phyloP scores from a whole-genome alignment of 2,888 invertebrate species.

The Drosophila eohydei region DNA sequence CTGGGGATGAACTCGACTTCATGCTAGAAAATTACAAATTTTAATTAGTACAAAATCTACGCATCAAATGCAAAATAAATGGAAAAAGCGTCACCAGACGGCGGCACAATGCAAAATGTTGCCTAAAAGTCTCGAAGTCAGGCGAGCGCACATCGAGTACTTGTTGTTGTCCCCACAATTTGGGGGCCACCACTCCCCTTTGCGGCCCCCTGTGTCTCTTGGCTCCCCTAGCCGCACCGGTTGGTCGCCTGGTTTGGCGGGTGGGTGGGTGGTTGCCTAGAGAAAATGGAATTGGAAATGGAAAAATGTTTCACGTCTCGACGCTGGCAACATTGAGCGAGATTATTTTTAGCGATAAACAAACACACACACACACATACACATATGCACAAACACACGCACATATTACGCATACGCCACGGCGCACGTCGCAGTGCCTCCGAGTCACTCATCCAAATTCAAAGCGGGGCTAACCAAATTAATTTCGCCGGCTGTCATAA shows the following conservation, averaged over 20 bases:
- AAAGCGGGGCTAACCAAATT: conserved; percentile 49
- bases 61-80: conserved; percentile 46
- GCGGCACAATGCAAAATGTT: conserved; percentile 45
- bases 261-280: conserved; percentile 12
- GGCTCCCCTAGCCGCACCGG: neutral
- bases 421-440: conserved; percentile 38
- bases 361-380: conserved; percentile 19
- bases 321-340: conserved; percentile 42
- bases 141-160: conserved; percentile 13
- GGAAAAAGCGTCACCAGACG: conserved; percentile 36
- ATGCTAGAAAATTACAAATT: conserved; percentile 45
- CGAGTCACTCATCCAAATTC: conserved; percentile 44
- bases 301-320: conserved; percentile 47
- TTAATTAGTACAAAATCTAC: conserved; percentile 57
- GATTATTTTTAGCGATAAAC: conserved; percentile 56
- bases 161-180: conserved; percentile 24
- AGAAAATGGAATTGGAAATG: conserved; percentile 47
- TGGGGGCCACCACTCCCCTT: neutral
- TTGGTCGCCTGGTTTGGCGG: conserved; percentile 2
- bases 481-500: conserved; percentile 49
- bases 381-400: neutral
- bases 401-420: conserved; percentile 52
- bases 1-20: conserved; percentile 2
- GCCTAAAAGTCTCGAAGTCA: conserved; percentile 26
- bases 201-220: neutral